phyloP scores from a whole-genome alignment of 2,888 invertebrate species.

The Tanypteryx hageni region DNA sequence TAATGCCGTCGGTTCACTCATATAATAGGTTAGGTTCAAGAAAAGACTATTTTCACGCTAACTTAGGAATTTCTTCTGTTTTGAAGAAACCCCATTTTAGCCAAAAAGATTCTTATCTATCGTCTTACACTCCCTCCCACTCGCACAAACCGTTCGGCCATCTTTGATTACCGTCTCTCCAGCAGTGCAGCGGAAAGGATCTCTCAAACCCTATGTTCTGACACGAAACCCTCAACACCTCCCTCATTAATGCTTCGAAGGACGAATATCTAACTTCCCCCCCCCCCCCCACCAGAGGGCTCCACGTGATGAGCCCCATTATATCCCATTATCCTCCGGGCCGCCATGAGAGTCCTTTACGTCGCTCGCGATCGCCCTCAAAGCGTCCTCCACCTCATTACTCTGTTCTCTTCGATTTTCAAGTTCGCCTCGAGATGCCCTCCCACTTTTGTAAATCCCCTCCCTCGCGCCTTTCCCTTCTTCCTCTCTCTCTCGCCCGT shows the following conservation, averaged over 20 bases:
- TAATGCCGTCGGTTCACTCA: background rate
- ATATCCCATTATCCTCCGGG: constrained; percentile 51
- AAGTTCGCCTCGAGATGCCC: background rate
- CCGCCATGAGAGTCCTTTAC: background rate
- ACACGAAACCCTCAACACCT: constrained; percentile 61
- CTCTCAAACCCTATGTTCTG: constrained; percentile 1
- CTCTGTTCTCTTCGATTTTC: constrained; percentile 53
- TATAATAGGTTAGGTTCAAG: background rate
- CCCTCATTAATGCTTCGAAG: constrained; percentile 60
- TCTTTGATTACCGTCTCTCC: constrained; percentile 51
- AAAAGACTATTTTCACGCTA: constrained; percentile 12
- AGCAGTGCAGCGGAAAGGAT: constrained; percentile 14
- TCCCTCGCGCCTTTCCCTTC: background rate
- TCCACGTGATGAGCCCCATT: constrained; percentile 51
- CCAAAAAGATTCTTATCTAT: constrained; percentile 48
- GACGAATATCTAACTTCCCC: constrained; percentile 19
- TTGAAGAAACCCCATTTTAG: background rate
- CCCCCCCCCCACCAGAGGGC: too few relatives aligned
- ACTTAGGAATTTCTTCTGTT: constrained; percentile 22
- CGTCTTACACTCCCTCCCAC: background rate
- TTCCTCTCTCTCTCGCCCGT: background rate
- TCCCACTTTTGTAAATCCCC: background rate
- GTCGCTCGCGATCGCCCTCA: background rate
- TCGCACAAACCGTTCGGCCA: constrained; percentile 26
- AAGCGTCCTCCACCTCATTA: constrained; percentile 36